These are phyloP conservation scores for Plotosus lineatus DNA, from an alignment of 2,113 vertebrate species.

Conservation along the genomic window DNA sequence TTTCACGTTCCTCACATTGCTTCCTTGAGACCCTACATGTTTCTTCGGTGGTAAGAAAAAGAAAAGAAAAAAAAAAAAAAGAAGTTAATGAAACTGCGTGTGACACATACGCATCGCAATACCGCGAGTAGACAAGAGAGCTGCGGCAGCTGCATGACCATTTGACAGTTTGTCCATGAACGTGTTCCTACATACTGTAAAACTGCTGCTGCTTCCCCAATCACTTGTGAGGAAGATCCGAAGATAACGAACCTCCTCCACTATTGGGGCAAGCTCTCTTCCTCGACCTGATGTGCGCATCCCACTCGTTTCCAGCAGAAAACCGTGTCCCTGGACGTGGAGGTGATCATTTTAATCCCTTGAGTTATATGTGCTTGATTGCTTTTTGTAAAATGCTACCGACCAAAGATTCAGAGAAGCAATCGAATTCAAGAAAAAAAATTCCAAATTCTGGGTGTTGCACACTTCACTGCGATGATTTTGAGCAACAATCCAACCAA, in stretches of 20 bases:
- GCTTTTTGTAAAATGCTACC: not conserved
- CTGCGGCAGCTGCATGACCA: no score
- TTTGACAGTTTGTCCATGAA: not conserved
- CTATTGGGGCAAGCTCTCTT: not conserved
- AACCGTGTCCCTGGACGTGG: not conserved
- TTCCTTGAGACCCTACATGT: no score
- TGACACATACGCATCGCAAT: no score
- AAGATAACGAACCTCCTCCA: not conserved
- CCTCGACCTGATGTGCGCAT: not conserved
- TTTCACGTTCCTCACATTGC: no score
- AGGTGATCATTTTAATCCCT: not conserved
- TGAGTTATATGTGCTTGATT: not conserved
- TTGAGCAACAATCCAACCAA: not conserved
- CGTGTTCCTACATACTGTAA: not conserved
- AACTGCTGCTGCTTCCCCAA: not conserved
- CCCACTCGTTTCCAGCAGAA: not conserved
- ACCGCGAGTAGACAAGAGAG: no score
- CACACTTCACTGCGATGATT: not conserved
- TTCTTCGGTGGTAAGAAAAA: no score
- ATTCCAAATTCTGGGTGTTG: constrained; percentile 7
- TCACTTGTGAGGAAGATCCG: not conserved
- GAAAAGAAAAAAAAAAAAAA: no score
- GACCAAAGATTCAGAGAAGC: not conserved
- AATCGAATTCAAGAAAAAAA: constrained; percentile 13
- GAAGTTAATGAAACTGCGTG: no score